Percentiles rank a stretch among this genome's conserved stretches.
Conservation (phyloP, 1,140 invertebrate genomes). For the Lanistes nyassanus region DNA sequence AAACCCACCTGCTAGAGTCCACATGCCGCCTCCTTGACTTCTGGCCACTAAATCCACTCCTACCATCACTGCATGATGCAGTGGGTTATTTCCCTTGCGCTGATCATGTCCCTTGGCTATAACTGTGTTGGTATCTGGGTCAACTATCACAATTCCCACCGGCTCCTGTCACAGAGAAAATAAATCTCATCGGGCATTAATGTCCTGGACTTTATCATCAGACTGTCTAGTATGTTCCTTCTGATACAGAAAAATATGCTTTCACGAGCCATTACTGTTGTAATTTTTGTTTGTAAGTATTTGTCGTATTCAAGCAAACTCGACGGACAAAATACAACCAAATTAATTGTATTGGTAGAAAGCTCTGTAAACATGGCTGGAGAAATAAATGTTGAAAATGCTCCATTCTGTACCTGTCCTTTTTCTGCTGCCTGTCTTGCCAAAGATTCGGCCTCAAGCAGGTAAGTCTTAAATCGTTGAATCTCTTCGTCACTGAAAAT, state of each 20-base stretch:
- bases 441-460: constrained; percentile 73
- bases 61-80: constrained; percentile 87
- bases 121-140: constrained; percentile 54
- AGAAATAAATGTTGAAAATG: neutral
- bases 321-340: too few relatives aligned
- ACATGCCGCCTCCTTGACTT: constrained; percentile 83
- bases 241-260: neutral
- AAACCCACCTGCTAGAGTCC: constrained; percentile 62
- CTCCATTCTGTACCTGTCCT: constrained; percentile 32
- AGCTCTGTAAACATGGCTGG: too few relatives aligned
- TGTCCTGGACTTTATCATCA: neutral
- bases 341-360: neutral
- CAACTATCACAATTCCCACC: constrained; percentile 58
- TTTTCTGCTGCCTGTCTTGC: constrained; percentile 56
- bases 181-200: neutral
- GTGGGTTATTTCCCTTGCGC: constrained; percentile 73
- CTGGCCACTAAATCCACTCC: constrained; percentile 86
- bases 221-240: neutral
- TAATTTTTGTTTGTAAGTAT: too few relatives aligned
- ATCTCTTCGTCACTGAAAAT: constrained; percentile 75
- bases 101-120: constrained; percentile 75
- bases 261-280: too few relatives aligned
- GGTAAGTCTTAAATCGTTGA: constrained; percentile 72
- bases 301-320: too few relatives aligned
- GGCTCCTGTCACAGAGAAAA: constrained; percentile 35